These are phyloP conservation scores for Caenorhabditis virilis DNA, from an alignment of 2,888 invertebrate genomes.

Conservation along the genomic window DNA sequence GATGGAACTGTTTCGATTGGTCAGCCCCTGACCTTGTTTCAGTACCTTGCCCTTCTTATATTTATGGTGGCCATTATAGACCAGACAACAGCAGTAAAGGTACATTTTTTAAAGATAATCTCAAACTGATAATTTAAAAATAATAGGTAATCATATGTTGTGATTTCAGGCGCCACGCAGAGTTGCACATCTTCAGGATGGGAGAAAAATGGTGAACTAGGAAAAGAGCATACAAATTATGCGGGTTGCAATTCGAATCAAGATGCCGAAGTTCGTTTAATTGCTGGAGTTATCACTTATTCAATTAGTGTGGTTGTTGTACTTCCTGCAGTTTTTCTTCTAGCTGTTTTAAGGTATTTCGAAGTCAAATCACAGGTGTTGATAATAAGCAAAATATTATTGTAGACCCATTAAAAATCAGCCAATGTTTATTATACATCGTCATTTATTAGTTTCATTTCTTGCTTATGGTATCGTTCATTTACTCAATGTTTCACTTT, in stretches of 20 bases:
- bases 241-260: conserved; percentile 31
- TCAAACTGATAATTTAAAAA: too few relatives aligned
- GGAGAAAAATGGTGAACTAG: conserved; percentile 10
- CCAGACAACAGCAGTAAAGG: neutral
- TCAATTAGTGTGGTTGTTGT: conserved; percentile 54
- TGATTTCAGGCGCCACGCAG: conserved; percentile 36
- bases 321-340: conserved; percentile 59
- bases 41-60: conserved; percentile 55
- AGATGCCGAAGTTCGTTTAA: conserved; percentile 31
- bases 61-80: conserved; percentile 45
- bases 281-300: conserved; percentile 57
- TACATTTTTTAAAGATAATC: too few relatives aligned
- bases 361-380: too few relatives aligned
- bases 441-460: conserved; percentile 62
- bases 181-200: conserved; percentile 43
- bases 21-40: conserved; percentile 40
- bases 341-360: conserved; percentile 37
- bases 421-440: conserved; percentile 62
- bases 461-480: conserved; percentile 55
- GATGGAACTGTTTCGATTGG: conserved; percentile 64
- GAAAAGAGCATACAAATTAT: conserved; percentile 53
- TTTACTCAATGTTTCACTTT: conserved; percentile 60
- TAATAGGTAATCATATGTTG: too few relatives aligned
- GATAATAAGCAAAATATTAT: too few relatives aligned
- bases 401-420: conserved; percentile 57